Evolutionary conservation across 2,797 vertebrate species (phyloP).

Genomic region (Rhinoraja longicauda): DNA sequence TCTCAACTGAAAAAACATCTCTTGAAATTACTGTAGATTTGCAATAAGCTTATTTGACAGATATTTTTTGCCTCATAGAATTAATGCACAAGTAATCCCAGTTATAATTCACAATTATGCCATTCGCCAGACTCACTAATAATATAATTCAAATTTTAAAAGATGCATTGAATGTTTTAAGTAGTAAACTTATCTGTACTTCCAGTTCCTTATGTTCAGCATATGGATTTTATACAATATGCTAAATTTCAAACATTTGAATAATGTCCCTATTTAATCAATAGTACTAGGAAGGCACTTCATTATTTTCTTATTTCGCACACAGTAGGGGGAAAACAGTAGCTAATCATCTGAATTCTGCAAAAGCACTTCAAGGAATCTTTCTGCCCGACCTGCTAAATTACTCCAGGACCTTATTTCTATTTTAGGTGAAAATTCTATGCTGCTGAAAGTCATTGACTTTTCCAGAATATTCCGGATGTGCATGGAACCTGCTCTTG

Average conservation of each 20-base stretch:
- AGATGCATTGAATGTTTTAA: neutral
- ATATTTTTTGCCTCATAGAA: constrained; percentile 6
- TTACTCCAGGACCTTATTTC: too few species aligned
- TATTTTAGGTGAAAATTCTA: neutral
- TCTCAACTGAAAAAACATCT: neutral
- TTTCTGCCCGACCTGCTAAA: neutral
- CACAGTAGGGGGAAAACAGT: neutral
- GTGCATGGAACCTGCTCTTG: neutral
- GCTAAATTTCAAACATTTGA: neutral
- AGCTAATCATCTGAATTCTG: neutral
- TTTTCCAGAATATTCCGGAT: neutral
- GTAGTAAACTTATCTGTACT: neutral
- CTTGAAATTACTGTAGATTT: constrained; percentile 16
- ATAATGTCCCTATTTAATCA: neutral
- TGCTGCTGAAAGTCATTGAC: neutral
- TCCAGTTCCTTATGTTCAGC: neutral
- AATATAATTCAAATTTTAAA: constrained; percentile 26
- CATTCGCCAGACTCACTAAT: neutral
- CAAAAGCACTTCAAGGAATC: neutral
- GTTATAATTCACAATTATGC: constrained; percentile 27
- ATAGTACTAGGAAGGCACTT: neutral
- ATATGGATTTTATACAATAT: neutral
- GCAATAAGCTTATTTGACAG: neutral
- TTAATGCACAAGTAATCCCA: neutral
- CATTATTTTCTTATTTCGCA: neutral